Conservation (phyloP, 2,888 invertebrate genomes). For the Drosophila prostipennis region DNA sequence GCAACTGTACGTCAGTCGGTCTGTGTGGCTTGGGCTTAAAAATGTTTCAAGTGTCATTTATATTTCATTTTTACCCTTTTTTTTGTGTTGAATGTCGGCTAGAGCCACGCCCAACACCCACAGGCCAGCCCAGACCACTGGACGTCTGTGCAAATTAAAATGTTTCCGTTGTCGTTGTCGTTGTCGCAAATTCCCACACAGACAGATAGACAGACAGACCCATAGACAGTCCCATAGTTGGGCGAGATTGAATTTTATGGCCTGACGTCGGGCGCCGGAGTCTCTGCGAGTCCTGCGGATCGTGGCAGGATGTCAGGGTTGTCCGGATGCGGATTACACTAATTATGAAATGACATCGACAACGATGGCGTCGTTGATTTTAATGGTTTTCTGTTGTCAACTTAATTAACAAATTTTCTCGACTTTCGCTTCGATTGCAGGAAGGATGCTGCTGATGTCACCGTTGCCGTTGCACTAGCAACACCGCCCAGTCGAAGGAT, state of each 20-base stretch:
- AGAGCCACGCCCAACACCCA: conserved; percentile 17
- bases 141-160: conserved; percentile 72
- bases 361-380: conserved; percentile 46
- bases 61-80: conserved; percentile 59
- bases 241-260: conserved; percentile 70
- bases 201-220: neutral
- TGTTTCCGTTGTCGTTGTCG: conserved; percentile 72
- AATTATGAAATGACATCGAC: conserved; percentile 70
- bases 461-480: conserved; percentile 39
- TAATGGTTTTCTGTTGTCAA: conserved; percentile 59
- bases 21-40: conserved; percentile 47
- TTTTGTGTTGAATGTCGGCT: conserved; percentile 32
- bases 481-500: conserved; percentile 28
- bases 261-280: conserved; percentile 36
- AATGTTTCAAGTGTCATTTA: conserved; percentile 72
- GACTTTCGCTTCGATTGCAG: conserved; percentile 47
- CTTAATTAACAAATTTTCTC: conserved; percentile 57
- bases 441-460: conserved; percentile 56
- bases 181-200: conserved; percentile 29
- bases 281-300: conserved; percentile 20
- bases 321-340: conserved; percentile 70
- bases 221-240: conserved; percentile 44
- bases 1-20: conserved; percentile 38
- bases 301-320: conserved; percentile 58
- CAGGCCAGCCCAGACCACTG: conserved; percentile 40